These are phyloP conservation scores for Channa striata DNA, from an alignment of 2,797 vertebrate genomes.

Conservation along the genomic window DNA sequence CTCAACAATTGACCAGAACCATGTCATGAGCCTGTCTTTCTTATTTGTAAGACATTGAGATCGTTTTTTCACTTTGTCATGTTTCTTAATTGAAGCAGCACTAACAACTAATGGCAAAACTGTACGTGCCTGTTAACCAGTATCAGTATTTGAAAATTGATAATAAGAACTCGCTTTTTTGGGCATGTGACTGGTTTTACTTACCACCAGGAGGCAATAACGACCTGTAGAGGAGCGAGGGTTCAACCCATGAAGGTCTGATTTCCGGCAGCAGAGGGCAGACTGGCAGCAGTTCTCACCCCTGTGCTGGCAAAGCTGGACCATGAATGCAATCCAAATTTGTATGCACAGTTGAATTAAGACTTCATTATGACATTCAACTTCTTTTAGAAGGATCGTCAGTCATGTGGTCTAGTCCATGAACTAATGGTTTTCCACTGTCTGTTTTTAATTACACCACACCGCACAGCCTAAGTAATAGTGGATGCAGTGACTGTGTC, in stretches of 20 bases:
- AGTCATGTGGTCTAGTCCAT: background rate
- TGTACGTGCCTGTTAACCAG: background rate
- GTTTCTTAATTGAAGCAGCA: no score
- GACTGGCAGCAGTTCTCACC: background rate
- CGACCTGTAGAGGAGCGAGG: background rate
- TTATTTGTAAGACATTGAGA: no score
- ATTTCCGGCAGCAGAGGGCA: conserved; percentile 42
- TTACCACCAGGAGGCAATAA: conserved; percentile 25
- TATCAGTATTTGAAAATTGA: background rate
- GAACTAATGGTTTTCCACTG: background rate
- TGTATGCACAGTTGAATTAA: background rate
- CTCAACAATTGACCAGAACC: no score
- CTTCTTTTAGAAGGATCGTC: background rate
- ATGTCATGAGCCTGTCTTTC: no score
- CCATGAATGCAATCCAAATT: conserved; percentile 1
- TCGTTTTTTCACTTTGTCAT: no score
- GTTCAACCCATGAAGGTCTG: fast-evolving
- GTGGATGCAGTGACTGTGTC: background rate
- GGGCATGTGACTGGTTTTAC: background rate
- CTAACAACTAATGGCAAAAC: no score
- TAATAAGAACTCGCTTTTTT: no score
- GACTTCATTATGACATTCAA: background rate
- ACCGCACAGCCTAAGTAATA: background rate
- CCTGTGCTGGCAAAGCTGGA: background rate
- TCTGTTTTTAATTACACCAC: background rate